Percentiles rank a stretch among this genome's conserved stretches.
phyloP scores from a whole-genome alignment of 2,888 invertebrate genomes.

The Caenorhabditis sinica region DNA sequence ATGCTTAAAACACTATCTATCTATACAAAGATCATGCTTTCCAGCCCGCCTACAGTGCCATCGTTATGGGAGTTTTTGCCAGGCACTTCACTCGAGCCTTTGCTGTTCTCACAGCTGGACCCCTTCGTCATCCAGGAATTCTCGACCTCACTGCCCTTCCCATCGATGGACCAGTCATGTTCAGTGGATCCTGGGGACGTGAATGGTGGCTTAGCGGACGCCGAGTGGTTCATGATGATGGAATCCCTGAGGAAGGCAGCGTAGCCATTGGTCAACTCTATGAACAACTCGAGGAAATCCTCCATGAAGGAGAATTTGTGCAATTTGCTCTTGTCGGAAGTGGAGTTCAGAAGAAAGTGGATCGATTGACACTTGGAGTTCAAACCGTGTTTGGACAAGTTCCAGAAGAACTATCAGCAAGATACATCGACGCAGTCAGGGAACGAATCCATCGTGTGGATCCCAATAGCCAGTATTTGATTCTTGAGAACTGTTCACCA shows the following conservation, averaged over 20 bases:
- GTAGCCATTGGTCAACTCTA: slow-evolving; percentile 79
- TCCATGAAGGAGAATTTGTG: slow-evolving; percentile 76
- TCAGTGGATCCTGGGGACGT: slow-evolving; percentile 83
- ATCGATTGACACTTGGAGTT: slow-evolving; percentile 83
- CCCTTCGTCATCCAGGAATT: slow-evolving; percentile 81
- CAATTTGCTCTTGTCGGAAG: slow-evolving; percentile 83
- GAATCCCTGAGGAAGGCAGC: slow-evolving; percentile 79
- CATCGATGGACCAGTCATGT: slow-evolving; percentile 80
- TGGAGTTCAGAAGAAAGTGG: slow-evolving; percentile 83
- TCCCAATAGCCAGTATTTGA: slow-evolving; percentile 77
- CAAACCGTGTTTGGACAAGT: slow-evolving; percentile 83
- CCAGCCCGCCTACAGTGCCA: slow-evolving; percentile 83
- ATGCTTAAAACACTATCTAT: too few species aligned
- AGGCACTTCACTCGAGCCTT: slow-evolving; percentile 76
- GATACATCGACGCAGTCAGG: slow-evolving; percentile 80
- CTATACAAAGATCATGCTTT: too few species aligned
- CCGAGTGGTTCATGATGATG: slow-evolving; percentile 81
- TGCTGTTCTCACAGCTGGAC: slow-evolving; percentile 83
- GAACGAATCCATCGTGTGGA: slow-evolving; percentile 81
- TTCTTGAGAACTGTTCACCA: slow-evolving; percentile 81
- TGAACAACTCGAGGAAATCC: slow-evolving; percentile 78
- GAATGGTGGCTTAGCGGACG: slow-evolving; percentile 82
- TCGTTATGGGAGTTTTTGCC: slow-evolving; percentile 81
- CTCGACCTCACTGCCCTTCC: slow-evolving; percentile 83
- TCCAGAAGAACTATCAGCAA: slow-evolving; percentile 72